Conservation (phyloP, 2,888 invertebrate genomes). For the Eucera pruinosa region DNA sequence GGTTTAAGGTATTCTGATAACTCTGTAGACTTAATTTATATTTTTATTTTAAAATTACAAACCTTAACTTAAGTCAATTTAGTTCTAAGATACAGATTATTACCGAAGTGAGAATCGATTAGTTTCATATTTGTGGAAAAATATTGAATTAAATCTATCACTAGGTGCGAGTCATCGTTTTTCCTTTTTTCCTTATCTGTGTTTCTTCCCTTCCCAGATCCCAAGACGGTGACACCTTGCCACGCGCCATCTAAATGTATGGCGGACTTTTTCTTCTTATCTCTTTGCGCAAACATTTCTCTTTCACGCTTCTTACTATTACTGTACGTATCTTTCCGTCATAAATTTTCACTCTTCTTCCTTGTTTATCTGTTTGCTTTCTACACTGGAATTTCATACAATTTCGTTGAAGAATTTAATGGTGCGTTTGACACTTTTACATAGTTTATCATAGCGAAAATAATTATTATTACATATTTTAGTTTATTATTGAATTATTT, state of each 20-base stretch:
- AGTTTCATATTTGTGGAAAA: slow-evolving; percentile 13
- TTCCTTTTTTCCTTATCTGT: slow-evolving; percentile 55
- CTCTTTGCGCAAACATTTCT: slow-evolving; percentile 63
- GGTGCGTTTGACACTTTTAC: no score
- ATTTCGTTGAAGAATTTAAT: no score
- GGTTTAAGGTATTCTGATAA: no score
- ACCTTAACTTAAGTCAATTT: no score
- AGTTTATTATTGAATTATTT: no score
- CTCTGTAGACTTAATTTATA: no score
- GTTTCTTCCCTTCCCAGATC: slow-evolving; percentile 37
- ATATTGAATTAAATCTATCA: slow-evolving; percentile 29
- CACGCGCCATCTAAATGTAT: slow-evolving; percentile 64
- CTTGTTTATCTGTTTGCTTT: neutral
- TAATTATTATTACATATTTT: no score
- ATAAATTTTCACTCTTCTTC: slow-evolving; percentile 34
- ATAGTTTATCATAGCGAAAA: no score
- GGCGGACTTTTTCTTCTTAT: slow-evolving; percentile 60
- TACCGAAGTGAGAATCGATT: neutral
- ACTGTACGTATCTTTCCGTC: slow-evolving; percentile 11
- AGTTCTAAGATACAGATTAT: no score
- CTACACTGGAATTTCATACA: neutral
- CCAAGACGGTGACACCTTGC: slow-evolving; percentile 64
- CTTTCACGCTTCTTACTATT: slow-evolving; percentile 39
- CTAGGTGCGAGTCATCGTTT: slow-evolving; percentile 7
- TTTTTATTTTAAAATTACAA: no score